Evolutionary conservation across 2,888 invertebrate genomes (phyloP), one percentile per base, ranked within the genome.

Genomic region (Drosophila pseudotakahashii): DNA sequence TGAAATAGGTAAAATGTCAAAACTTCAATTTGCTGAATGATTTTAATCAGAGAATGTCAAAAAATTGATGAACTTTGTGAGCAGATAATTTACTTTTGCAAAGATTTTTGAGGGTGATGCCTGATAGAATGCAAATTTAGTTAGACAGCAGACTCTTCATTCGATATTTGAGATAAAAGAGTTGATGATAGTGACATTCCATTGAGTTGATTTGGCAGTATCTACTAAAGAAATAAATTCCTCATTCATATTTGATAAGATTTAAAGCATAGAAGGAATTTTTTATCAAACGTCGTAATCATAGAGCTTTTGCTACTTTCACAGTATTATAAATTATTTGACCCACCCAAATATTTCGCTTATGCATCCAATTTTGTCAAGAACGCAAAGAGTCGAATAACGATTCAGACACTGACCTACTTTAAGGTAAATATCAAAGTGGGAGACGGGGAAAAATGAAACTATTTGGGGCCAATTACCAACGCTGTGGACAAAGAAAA

Each of bases 321-420:
- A 39, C 14, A 37, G 30, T 39, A 23, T 23, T 23, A 23, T 23
- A 36, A 37, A 14, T 32, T 72, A 44, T 48, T 47, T 19, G 23
- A 55, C 51, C 37, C 64, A 63, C 39, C 68, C 45, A 66, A 66
- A 67, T 67, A 41, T 42, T 52, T 32, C 7, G 71, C 66, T 52
- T 79, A 68, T 57, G 39, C 83, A 66, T 34, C 60, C 59, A 71
- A 58, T 69, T 39, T 50, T 52, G 60, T 54, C 58, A 74, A 84
- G 72, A 79, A 74, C 62, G 53, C 60, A 50, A 57, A 59, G 13
- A 69, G 54, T 23, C 45, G 55, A 55, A 44, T 53, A 64, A 41
- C 47, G 23, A 34, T 39, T 62, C 68, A 75, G 72, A 66, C 68
- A 82, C 66, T 82, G 83, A 82, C 86, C 80, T 67, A 86, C 66